phyloP scores from a whole-genome alignment of 2,113 vertebrate species.

The Clupea harengus region DNA sequence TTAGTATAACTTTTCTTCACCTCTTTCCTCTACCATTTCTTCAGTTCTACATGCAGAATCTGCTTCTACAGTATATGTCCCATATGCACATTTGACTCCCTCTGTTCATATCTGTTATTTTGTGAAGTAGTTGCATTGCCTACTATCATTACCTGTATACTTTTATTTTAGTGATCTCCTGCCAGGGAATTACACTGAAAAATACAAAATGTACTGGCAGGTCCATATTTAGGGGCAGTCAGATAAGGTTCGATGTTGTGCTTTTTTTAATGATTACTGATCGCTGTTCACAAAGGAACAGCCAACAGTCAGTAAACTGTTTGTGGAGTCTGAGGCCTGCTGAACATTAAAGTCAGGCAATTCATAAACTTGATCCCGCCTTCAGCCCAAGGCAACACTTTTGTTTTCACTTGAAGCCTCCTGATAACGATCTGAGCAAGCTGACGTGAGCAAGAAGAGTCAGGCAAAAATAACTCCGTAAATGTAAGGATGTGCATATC shows the following conservation, averaged over 20 bases:
- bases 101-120: not conserved
- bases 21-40: not conserved
- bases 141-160: not conserved
- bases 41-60: not conserved
- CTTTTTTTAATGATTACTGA: not conserved
- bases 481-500: not conserved
- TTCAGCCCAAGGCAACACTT: not conserved
- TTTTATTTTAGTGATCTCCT: not conserved
- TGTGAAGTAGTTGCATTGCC: not conserved
- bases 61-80: not conserved
- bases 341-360: not conserved
- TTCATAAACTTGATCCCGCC: not conserved
- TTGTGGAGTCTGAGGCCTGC: not conserved
- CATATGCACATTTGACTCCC: not conserved
- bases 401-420: not conserved
- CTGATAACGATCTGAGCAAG: not conserved
- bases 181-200: not conserved
- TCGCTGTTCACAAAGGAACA: not conserved
- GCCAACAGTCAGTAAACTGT: not conserved
- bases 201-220: not conserved
- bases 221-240: not conserved
- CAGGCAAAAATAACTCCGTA: not conserved
- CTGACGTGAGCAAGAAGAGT: not conserved
- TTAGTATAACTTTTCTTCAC: not conserved
- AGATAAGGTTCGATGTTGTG: not conserved